phyloP scores from a whole-genome alignment of 30 jellyfish, hydroid and myxozoan genomes.

The Aurelia sp. region DNA sequence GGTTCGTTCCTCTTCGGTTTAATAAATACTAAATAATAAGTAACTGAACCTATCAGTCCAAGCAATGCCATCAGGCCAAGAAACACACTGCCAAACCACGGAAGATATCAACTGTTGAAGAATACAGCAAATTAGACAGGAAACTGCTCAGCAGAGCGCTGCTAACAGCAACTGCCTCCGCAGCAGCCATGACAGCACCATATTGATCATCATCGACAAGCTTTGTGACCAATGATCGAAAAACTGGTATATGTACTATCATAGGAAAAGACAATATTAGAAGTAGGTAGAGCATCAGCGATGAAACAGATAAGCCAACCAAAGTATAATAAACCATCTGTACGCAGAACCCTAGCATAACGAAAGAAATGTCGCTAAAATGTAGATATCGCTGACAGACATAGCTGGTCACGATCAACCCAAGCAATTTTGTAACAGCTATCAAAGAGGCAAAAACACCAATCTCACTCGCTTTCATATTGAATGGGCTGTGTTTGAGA shows the following conservation, averaged over 20 bases:
- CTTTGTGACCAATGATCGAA: constrained; percentile 48
- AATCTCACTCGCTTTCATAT: neutral
- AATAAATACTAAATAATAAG: constrained; percentile 2
- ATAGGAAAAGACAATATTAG: constrained; percentile 16
- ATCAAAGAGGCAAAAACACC: constrained; percentile 18
- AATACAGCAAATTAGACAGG: constrained; percentile 39
- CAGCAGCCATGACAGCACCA: constrained; percentile 39
- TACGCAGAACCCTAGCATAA: constrained; percentile 12
- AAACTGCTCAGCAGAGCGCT: constrained; percentile 15
- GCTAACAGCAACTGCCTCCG: constrained; percentile 21
- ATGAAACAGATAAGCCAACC: constrained; percentile 26
- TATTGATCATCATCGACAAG: constrained; percentile 31
- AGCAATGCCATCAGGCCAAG: constrained; percentile 18
- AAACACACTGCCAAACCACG: constrained; percentile 41
- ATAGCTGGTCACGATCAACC: constrained; percentile 11
- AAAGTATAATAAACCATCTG: constrained; percentile 1
- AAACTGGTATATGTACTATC: constrained; percentile 12
- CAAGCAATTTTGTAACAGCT: constrained; percentile 5
- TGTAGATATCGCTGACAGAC: neutral
- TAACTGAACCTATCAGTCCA: constrained; percentile 37
- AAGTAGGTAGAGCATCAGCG: constrained; percentile 21
- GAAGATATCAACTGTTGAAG: constrained; percentile 16
- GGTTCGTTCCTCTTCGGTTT: too few relatives aligned
- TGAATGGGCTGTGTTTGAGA: constrained; percentile 43
- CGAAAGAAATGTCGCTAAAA: constrained; percentile 28